Evolutionary conservation across 2,888 invertebrate species (phyloP).

Genomic region (Pachydiplax longipennis): DNA sequence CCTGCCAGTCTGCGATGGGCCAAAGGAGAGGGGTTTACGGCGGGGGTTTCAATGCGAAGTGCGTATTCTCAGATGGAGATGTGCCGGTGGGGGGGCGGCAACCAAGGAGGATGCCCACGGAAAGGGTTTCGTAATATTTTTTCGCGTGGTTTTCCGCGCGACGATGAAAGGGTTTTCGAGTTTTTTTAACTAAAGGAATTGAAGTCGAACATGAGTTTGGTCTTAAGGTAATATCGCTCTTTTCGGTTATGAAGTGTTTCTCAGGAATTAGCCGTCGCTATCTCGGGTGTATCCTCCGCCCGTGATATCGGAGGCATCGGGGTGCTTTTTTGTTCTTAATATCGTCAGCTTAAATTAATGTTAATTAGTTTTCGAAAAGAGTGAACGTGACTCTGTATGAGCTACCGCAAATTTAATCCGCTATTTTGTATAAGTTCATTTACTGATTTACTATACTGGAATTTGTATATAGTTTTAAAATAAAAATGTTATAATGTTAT

Average conservation of each 20-base stretch:
- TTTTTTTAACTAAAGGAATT: background rate
- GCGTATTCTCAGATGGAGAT: background rate
- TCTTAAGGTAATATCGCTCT: background rate
- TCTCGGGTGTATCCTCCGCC: background rate
- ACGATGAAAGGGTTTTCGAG: background rate
- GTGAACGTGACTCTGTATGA: too few species aligned
- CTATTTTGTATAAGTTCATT: too few species aligned
- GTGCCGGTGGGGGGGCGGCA: background rate
- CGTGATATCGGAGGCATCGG: too few species aligned
- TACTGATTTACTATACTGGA: too few species aligned
- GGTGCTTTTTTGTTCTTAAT: too few species aligned
- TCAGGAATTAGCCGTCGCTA: background rate
- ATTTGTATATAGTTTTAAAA: too few species aligned
- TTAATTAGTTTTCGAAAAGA: too few species aligned
- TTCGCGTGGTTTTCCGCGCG: background rate
- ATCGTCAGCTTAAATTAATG: too few species aligned
- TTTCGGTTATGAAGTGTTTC: background rate
- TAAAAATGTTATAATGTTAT: too few species aligned
- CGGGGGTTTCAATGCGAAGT: background rate
- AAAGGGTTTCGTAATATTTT: background rate
- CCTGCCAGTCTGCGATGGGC: conserved; percentile 6
- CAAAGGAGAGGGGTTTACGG: background rate
- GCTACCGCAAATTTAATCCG: too few species aligned
- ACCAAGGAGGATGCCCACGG: background rate
- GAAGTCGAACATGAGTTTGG: background rate